Evolutionary conservation across 2,888 invertebrate species (phyloP), one percentile per base, ranked within the genome.

Genomic region (Drosophila demipolita): DNA sequence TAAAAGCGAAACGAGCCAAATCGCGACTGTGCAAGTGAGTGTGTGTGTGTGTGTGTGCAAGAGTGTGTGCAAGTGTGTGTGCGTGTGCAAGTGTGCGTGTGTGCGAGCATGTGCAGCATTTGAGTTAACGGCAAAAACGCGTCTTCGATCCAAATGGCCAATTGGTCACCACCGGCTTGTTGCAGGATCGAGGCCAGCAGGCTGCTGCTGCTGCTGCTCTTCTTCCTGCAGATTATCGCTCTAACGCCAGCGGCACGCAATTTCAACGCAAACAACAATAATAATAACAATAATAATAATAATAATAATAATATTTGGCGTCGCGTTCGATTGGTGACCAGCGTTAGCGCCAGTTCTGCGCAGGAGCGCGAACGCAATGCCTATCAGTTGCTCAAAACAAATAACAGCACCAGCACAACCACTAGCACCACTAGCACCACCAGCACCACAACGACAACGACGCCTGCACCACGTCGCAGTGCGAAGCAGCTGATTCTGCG

Each of bases 401-500:
- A 75, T 23, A 73, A 58, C 55, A 80, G 54, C 57, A 62, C 52
- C 57, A 64, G 35, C 23, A 67, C 59, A 6, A 70, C 52, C 40
- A 55, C 57, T 29, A 71, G 73, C 35, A 78, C 66, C 2, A 83
- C n/a, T 8, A 71, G 54, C 8, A 70, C 52, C 3, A 74, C 53
- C 45, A 67, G 63, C 35, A 66, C 60, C 20, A 66, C 63, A 61
- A 57, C 73, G 20, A 70, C 75, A 50, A 50, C 68, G 8, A 63
- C 75, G 20, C 55, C 73, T 1, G 55, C 70, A 33, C 48, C 68
- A 17, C 53, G 65, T 29, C 78, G 90, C 12, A 80, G 78, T 15
- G 79, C 72, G 17, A 91, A 91, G 49, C 91, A 91, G 67, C 36
- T 91, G 64, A 35, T 91, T 59, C 73, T 79, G 65, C 89, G 91